Evolutionary conservation across 2,888 invertebrate genomes (phyloP).

Genomic region (Tetranychus piercei): DNA sequence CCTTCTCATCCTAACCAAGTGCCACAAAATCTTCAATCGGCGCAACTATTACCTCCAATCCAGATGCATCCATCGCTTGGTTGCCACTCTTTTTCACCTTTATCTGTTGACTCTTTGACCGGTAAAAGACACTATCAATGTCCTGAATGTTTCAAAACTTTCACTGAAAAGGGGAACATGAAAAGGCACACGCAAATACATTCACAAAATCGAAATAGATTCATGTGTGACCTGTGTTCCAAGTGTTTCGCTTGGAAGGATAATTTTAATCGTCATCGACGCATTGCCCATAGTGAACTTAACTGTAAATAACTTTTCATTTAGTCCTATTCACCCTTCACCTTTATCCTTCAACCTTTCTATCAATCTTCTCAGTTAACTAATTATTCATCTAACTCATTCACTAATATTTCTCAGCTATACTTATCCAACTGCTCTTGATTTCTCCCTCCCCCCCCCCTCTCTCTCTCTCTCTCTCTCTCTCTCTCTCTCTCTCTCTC

Average conservation of each 20-base stretch:
- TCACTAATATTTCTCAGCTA: background rate
- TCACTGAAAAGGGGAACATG: conserved; percentile 19
- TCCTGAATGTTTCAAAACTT: conserved; percentile 12
- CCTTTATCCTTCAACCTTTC: background rate
- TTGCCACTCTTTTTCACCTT: conserved; percentile 8
- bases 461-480: background rate
- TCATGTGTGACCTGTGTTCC: conserved; percentile 20
- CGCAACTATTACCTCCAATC: conserved; percentile 5
- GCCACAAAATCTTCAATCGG: conserved; percentile 6
- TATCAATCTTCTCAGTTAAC: background rate
- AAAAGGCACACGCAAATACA: conserved; percentile 22
- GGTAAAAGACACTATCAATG: conserved; percentile 14
- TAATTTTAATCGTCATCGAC: conserved; percentile 20
- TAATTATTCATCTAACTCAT: background rate
- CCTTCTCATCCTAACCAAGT: conserved; percentile 7
- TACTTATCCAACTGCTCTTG: background rate
- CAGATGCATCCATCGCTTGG: conserved; percentile 12
- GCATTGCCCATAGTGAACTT: conserved; percentile 17
- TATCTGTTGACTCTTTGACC: conserved; percentile 8
- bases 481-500: no score
- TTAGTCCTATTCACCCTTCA: background rate
- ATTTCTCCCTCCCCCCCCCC: background rate
- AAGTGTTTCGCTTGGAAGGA: conserved; percentile 23
- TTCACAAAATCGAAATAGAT: conserved; percentile 18
- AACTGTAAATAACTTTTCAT: conserved; percentile 5